These are phyloP conservation scores for Drosophila truncata DNA, from an alignment of 1,140 invertebrate species.

Conservation along the genomic window DNA sequence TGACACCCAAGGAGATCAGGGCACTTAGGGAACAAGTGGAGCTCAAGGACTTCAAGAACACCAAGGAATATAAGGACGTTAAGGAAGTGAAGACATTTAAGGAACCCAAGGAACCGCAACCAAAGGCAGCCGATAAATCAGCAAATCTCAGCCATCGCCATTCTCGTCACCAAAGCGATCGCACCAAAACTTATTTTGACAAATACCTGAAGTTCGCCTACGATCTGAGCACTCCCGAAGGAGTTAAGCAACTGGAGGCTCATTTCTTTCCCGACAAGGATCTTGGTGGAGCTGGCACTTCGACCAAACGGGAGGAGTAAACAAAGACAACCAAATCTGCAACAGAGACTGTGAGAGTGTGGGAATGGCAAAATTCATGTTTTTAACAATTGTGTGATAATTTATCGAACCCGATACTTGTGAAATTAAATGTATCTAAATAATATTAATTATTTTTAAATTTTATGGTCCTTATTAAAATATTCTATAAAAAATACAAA, in stretches of 20 bases:
- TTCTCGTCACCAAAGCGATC: slow-evolving; percentile 26
- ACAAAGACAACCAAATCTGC: not conserved
- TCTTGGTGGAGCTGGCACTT: not conserved
- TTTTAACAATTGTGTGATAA: slow-evolving; percentile 3
- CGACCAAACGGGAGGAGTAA: not conserved
- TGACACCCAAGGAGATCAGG: slow-evolving; percentile 1
- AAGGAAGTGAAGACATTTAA: slow-evolving; percentile 11
- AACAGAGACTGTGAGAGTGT: not conserved
- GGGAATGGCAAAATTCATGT: slow-evolving; percentile 9
- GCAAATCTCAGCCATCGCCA: slow-evolving; percentile 16
- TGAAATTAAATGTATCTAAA: slow-evolving; percentile 1
- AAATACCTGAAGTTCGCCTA: slow-evolving; percentile 71
- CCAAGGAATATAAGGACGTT: not conserved
- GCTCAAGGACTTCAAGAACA: not conserved
- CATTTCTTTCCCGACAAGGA: slow-evolving; percentile 59
- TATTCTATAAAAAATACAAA: not conserved
- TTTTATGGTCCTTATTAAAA: no score
- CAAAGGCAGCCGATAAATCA: slow-evolving; percentile 6
- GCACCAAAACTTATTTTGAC: slow-evolving; percentile 63
- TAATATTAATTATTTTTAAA: not conserved
- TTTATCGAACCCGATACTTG: not conserved
- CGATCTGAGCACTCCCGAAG: slow-evolving; percentile 63
- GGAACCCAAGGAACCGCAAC: not conserved
- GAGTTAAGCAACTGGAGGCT: slow-evolving; percentile 58
- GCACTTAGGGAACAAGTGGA: not conserved